Percentiles rank a stretch among this genome's conserved stretches.
Evolutionary conservation across 2,888 invertebrate species (phyloP).

Genomic region (Agrotis puta): DNA sequence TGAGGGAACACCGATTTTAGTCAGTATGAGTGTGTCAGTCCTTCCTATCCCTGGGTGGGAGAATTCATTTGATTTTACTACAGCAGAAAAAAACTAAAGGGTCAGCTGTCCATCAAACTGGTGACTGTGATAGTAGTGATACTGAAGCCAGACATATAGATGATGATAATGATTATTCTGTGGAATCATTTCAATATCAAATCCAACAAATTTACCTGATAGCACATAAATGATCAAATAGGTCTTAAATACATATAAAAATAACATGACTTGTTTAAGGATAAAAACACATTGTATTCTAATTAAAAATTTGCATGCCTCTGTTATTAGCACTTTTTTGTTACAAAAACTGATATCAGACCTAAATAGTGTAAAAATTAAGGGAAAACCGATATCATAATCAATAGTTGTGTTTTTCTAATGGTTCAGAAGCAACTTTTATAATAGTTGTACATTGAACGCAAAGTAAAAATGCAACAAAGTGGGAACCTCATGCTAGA

Average conservation of each 20-base stretch:
- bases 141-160: too few relatives aligned
- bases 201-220: constrained; percentile 1
- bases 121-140: too few relatives aligned
- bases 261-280: constrained; percentile 1
- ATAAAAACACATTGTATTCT: neutral
- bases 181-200: neutral
- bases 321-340: constrained; percentile 7
- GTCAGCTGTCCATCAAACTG: too few relatives aligned
- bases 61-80: too few relatives aligned
- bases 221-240: neutral
- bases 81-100: too few relatives aligned
- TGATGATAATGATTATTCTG: neutral
- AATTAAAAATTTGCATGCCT: constrained; percentile 10
- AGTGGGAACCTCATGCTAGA: too few relatives aligned
- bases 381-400: constrained; percentile 14
- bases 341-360: constrained; percentile 8
- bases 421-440: neutral
- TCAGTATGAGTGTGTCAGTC: too few relatives aligned
- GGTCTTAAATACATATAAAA: constrained; percentile 17
- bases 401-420: constrained; percentile 16
- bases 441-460: too few relatives aligned
- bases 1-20: too few relatives aligned
- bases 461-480: neutral
- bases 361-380: constrained; percentile 6
- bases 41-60: too few relatives aligned